Evolutionary conservation across 2,113 vertebrate species (phyloP).

Genomic region (Myotis davidii): DNA sequence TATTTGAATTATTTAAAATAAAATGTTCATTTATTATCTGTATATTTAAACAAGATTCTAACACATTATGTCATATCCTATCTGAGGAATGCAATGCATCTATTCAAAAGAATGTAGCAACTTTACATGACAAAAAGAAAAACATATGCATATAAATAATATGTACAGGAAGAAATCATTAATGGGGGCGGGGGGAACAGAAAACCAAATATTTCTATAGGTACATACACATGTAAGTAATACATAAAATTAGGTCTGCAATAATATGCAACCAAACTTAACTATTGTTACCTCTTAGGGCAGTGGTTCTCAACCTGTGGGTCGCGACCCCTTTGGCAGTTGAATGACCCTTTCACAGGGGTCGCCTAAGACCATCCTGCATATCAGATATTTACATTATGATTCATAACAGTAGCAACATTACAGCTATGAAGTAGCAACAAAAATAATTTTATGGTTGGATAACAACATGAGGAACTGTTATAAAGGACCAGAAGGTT

Average conservation of each 20-base stretch:
- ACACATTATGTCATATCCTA: not conserved
- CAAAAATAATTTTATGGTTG: too few relatives aligned
- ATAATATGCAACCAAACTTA: not conserved
- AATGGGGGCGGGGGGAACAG: too few relatives aligned
- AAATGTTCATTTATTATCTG: not conserved
- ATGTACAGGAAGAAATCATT: not conserved
- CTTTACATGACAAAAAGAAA: not conserved
- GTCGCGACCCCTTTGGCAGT: too few relatives aligned
- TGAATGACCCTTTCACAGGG: too few relatives aligned
- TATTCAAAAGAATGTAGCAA: not conserved
- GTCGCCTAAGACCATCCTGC: too few relatives aligned
- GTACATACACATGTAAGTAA: not conserved
- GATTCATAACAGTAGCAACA: too few relatives aligned
- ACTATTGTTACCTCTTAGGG: not conserved
- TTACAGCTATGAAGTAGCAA: too few relatives aligned
- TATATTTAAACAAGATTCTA: constrained; percentile 6
- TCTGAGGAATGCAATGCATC: not conserved
- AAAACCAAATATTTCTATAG: not conserved
- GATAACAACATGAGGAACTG: too few relatives aligned
- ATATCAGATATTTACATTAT: too few relatives aligned
- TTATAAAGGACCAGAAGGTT: too few relatives aligned
- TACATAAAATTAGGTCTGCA: not conserved
- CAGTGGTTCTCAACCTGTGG: too few relatives aligned
- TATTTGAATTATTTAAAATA: not conserved
- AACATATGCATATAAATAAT: not conserved